Evolutionary conservation across 2,888 invertebrate species (phyloP).

Genomic region (Leptinotarsa tumamoca): DNA sequence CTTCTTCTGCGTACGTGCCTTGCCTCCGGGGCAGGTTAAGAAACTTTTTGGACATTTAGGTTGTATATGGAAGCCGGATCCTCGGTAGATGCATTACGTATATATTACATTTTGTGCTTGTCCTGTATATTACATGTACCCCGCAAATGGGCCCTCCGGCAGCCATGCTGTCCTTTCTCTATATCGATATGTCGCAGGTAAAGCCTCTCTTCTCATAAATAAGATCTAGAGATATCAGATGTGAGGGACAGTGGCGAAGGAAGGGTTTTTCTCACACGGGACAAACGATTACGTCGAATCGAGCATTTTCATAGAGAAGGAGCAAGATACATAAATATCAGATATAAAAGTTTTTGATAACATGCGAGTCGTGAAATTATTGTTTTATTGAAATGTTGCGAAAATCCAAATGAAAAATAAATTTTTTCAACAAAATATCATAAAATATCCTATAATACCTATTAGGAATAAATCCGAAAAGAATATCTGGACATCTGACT

Average conservation of each 20-base stretch:
- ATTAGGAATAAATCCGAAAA: too few relatives aligned
- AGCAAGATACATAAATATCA: too few relatives aligned
- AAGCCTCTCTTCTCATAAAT: constrained; percentile 54
- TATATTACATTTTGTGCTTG: constrained; percentile 55
- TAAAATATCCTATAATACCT: too few relatives aligned
- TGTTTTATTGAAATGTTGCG: too few relatives aligned
- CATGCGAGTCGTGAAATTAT: too few relatives aligned
- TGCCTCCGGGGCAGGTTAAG: constrained; percentile 56
- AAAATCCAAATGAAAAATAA: too few relatives aligned
- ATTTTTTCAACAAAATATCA: too few relatives aligned
- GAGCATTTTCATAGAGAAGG: too few relatives aligned
- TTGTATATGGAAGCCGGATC: constrained; percentile 61
- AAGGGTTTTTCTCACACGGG: neutral
- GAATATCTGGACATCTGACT: too few relatives aligned
- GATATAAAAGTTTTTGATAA: too few relatives aligned
- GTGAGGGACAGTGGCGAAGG: constrained; percentile 15
- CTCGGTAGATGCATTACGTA: constrained; percentile 59
- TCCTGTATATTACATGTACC: constrained; percentile 57
- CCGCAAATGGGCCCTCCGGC: constrained; percentile 39
- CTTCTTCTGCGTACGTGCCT: constrained; percentile 60
- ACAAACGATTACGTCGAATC: too few relatives aligned
- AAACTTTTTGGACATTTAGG: constrained; percentile 62
- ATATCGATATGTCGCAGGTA: constrained; percentile 58
- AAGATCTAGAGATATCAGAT: constrained; percentile 52
- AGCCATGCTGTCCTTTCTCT: constrained; percentile 30